Evolutionary conservation across 2,113 vertebrate genomes (phyloP).

Genomic region (cattle (Bos taurus)): ARS-UCD2.0 NC_037328.1:96467001-96467500

Average conservation of each 20-base stretch:
- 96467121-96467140: not conserved
- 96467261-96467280: not conserved
- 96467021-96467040: not conserved
- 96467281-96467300: not conserved
- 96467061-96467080: not conserved
- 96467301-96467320: not conserved
- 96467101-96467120: not conserved
- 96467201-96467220: constrained; percentile 4
- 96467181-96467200: not conserved
- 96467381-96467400: not conserved
- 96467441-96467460: not conserved
- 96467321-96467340: constrained; percentile 17
- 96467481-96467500: constrained; percentile 21
- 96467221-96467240: not conserved
- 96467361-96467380: constrained; percentile 22
- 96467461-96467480: not conserved
- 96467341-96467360: not conserved
- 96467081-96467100: not conserved
- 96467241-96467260: not conserved
- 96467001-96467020: not conserved
- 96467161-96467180: not conserved
- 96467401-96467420: constrained; percentile 13
- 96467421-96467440: not conserved
- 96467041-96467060: not conserved
- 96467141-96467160: not conserved